Evolutionary conservation across 1,140 invertebrate genomes (phyloP).

Genomic region (Aradophagus sp.): DNA sequence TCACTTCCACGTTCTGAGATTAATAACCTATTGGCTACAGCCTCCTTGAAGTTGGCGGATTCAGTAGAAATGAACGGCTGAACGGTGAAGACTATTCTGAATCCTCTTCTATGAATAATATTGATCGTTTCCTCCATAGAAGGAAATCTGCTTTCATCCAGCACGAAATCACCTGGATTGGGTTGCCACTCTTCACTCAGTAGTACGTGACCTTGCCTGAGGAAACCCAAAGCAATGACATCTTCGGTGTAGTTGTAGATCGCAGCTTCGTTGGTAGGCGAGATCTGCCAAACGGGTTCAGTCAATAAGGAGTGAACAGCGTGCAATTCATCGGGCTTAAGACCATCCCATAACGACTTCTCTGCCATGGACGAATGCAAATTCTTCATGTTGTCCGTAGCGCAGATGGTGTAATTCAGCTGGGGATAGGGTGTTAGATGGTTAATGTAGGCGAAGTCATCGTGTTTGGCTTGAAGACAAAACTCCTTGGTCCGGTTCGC

Average conservation of each 20-base stretch:
- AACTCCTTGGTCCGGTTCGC: conserved; percentile 78
- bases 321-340: conserved; percentile 83
- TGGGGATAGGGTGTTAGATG: conserved; percentile 78
- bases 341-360: conserved; percentile 86
- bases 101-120: conserved; percentile 87
- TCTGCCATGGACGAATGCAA: conserved; percentile 84
- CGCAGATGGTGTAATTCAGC: conserved; percentile 90
- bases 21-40: conserved; percentile 81
- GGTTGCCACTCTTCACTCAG: conserved; percentile 91
- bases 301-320: conserved; percentile 84
- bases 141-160: conserved; percentile 83
- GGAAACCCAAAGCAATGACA: conserved; percentile 83
- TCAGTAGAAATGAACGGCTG: conserved; percentile 92
- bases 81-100: conserved; percentile 87
- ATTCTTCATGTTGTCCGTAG: conserved; percentile 83
- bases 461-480: conserved; percentile 84
- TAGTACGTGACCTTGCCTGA: conserved; percentile 86
- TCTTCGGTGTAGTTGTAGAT: conserved; percentile 89
- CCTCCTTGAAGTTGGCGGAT: conserved; percentile 84
- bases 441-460: conserved; percentile 86
- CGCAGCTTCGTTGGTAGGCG: conserved; percentile 80
- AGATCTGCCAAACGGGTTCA: conserved; percentile 90
- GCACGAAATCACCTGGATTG: conserved; percentile 84
- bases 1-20: conserved; percentile 84
- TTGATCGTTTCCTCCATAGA: conserved; percentile 85